These are phyloP conservation scores for Plodia interpunctella DNA, from an alignment of 1,140 invertebrate genomes.

Conservation along the genomic window DNA sequence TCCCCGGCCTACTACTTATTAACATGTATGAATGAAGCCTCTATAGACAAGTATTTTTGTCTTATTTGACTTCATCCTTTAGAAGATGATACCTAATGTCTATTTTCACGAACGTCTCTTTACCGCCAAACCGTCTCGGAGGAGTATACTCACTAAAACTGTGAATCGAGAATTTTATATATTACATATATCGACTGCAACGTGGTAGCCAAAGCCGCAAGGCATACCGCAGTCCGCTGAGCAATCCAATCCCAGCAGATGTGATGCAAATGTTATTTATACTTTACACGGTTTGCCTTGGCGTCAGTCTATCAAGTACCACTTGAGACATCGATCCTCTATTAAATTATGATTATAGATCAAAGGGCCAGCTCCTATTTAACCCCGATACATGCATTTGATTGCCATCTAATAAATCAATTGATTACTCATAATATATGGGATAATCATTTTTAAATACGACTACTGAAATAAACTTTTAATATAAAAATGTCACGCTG, in stretches of 20 bases:
- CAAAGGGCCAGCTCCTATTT: slow-evolving; percentile 18
- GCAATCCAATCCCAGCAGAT: slow-evolving; percentile 23
- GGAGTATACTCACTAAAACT: too few relatives aligned
- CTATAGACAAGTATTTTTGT: too few relatives aligned
- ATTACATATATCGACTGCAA: not conserved
- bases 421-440: not conserved
- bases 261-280: slow-evolving; percentile 11
- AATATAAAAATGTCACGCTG: too few relatives aligned
- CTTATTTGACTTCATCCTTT: too few relatives aligned
- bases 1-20: too few relatives aligned
- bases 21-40: too few relatives aligned
- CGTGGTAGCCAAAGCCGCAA: slow-evolving; percentile 12
- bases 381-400: slow-evolving; percentile 7
- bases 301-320: slow-evolving; percentile 5
- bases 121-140: too few relatives aligned
- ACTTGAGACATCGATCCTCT: slow-evolving; percentile 18
- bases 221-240: slow-evolving; percentile 22
- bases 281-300: not conserved
- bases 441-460: not conserved
- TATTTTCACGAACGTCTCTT: too few relatives aligned
- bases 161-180: too few relatives aligned
- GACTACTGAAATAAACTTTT: too few relatives aligned
- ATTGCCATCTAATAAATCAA: not conserved
- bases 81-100: too few relatives aligned
- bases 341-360: slow-evolving; percentile 20